Evolutionary conservation across 2,113 vertebrate genomes (phyloP).

Genomic region (Hipposideros armiger): DNA sequence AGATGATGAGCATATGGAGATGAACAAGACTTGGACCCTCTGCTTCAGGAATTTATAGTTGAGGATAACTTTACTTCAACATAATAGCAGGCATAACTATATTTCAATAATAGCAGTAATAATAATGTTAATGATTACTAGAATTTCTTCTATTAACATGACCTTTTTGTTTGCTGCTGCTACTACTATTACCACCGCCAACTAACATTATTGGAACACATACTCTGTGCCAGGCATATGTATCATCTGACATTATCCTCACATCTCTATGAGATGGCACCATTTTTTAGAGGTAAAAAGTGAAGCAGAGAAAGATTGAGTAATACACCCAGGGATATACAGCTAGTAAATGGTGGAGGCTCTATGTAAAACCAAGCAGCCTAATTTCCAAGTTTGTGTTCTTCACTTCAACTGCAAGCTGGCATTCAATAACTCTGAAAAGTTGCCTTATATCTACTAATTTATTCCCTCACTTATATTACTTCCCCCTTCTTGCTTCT

Average conservation of each 20-base stretch:
- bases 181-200: neutral
- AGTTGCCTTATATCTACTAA: neutral
- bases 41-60: neutral
- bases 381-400: neutral
- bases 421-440: neutral
- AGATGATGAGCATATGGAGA: neutral
- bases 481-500: neutral
- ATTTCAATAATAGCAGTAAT: neutral
- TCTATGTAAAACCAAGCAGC: neutral
- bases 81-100: neutral
- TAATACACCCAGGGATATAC: neutral
- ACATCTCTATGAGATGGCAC: neutral
- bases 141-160: neutral
- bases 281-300: slow-evolving; percentile 8
- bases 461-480: neutral
- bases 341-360: neutral
- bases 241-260: neutral
- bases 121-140: neutral
- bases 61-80: too few species aligned
- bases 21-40: neutral
- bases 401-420: neutral
- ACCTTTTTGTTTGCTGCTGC: neutral
- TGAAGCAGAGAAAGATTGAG: neutral
- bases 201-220: neutral
- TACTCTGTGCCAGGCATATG: neutral